Evolutionary conservation across 2,888 invertebrate genomes (phyloP), one percentile per base, ranked within the genome.

Genomic region (Zaprionus obscuricornis): DNA sequence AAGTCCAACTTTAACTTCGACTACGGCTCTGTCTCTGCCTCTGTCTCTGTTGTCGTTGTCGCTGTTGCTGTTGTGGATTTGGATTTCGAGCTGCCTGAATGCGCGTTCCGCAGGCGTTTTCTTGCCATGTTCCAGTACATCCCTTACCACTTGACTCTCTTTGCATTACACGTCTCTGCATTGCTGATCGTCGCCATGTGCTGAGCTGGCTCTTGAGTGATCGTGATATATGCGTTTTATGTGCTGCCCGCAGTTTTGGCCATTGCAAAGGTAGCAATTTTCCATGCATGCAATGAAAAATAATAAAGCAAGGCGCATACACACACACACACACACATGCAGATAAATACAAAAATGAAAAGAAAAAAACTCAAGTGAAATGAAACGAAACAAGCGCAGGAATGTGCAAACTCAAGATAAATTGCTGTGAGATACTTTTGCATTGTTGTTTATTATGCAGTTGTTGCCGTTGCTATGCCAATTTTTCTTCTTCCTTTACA

Each of bases 231-330:
- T 76, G 75, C 76, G 63, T 67, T 52, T 67, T n/a, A n/a, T n/a
- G 54, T 69, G 52, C 36, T 60, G 70, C 55, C 74, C 58, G 74
- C 68, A 62, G 69, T 57, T 57, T 20, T 13, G 37, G 68, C 69
- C 77, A n/a, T n/a, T 83, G 86, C 87, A 69, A 85, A 82, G 87
- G 87, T 87, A 82, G 82, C 87, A 87, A 82, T 82, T 82, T 82
- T 87, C 84, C 70, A 82, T 83, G 67, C 84, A 72, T 77, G 71
- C 78, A 65, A 68, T 75, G 57, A 50, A 84, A 78, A 75, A 74
- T 78, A 74, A 78, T 58, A 78, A 83, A 75, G 47, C 52, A 63
- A 37, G 43, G 16, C 8, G 7, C 26, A 52, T 46, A 55, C 31
- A 46, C 26, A 37, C 27, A 45, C 22, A 22, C 45, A 40, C 40